Evolutionary conservation across 2,797 vertebrate species (phyloP).

Genomic region (Antennarius maculatus): DNA sequence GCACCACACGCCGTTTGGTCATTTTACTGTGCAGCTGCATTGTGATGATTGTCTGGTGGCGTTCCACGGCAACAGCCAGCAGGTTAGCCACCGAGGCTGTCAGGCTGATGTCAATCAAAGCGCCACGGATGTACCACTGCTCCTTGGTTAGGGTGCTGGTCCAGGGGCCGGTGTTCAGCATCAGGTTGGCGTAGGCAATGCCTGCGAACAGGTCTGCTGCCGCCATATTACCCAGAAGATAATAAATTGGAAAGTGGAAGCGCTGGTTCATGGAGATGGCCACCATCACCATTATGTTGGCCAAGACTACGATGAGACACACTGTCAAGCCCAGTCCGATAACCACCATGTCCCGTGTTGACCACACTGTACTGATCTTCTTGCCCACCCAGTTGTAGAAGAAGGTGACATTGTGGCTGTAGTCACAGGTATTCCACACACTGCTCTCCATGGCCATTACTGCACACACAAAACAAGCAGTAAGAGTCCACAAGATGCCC

Average conservation of each 20-base stretch:
- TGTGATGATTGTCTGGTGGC: conserved; percentile 90
- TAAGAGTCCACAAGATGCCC: too few species aligned
- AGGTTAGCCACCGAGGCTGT: conserved; percentile 92
- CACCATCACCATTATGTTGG: conserved; percentile 89
- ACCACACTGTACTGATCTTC: conserved; percentile 79
- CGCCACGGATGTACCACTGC: conserved; percentile 90
- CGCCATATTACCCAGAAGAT: conserved; percentile 92
- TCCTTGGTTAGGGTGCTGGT: conserved; percentile 81
- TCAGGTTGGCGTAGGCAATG: conserved; percentile 89
- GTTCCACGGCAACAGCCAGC: conserved; percentile 90
- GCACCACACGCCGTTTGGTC: conserved; percentile 84
- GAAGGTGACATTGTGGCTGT: conserved; percentile 83
- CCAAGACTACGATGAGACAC: conserved; percentile 87
- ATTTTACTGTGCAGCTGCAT: conserved; percentile 93
- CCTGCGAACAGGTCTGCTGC: conserved; percentile 92
- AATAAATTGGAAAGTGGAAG: conserved; percentile 95
- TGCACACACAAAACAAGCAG: conserved; percentile 24
- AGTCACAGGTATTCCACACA: conserved; percentile 68
- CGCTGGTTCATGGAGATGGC: conserved; percentile 89
- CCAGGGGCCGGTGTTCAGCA: conserved; percentile 92
- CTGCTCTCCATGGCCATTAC: conserved; percentile 46
- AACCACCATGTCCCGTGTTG: conserved; percentile 82
- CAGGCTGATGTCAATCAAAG: conserved; percentile 91
- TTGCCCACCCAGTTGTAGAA: conserved; percentile 90
- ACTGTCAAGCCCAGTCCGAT: conserved; percentile 87